Base-by-base conservation (phyloP, 1,140 invertebrate species). In the Marisa cornuarietis region DNA sequence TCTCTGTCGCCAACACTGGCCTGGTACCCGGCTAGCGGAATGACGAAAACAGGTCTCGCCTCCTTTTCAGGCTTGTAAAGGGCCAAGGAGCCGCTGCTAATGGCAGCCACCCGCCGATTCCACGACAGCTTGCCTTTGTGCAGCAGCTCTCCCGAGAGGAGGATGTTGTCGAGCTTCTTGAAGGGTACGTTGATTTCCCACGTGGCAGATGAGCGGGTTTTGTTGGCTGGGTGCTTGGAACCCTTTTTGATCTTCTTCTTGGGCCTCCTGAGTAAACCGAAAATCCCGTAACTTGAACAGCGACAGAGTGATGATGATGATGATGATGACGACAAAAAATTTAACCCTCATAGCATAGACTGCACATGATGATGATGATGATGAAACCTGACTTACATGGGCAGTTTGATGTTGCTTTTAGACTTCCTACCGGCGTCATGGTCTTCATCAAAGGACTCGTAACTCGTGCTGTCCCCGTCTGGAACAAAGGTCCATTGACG, bases 11-110 rank as follows among this genome's bases (percentile, higher is more conserved):
- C 62, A 54, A 80, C 68, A 9, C 69, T 76, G 22, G 84, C 83
- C 61, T 82, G 62, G 71, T 85, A 87, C 0, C 86, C 86, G 11
- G 81, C 62, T 75, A 87, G 79, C 18, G 82, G 82, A 31, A 87
- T 83, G 0, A 86, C 86, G 26, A 86, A 26, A 4, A 79, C 71
- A 0, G 86, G 84, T 49, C 84, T 80, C 71, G 74, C 79, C 22
- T 82, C 81, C 76, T 85, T 86, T 31, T 87, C 86, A 24, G 85
- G 85, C 65, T 86, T 87, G 78, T 87, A 87, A 73, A 85, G 82
- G 16, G 83, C 82, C 79, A 87, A 11, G 76, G 81, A 78, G 26
- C 86, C 85, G 24, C 82, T 83, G 61, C 81, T 84, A 14, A 87
- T 79, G 68, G 85, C 86, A 13, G 83, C 84, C 20, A 83, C 71